Base-by-base conservation (phyloP, 2,888 invertebrate species). In the Drosophila buzzatii region DNA sequence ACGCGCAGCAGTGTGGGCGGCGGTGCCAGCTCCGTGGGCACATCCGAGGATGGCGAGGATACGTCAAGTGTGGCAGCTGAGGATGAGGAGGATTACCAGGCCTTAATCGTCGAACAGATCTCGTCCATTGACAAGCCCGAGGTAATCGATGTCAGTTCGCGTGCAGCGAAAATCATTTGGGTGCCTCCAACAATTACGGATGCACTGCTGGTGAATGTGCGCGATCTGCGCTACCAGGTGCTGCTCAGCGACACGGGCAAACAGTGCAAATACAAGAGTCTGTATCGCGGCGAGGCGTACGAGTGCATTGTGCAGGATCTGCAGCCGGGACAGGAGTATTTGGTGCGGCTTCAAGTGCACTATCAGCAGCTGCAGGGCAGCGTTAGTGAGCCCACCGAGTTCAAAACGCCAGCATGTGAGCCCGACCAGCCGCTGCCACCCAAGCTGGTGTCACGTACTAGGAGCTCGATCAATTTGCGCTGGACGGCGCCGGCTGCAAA, bases 241-340 rank as follows among this genome's bases (percentile, higher is more conserved):
- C 94, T 97, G 75, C 94, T 98, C 75, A 96, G 96, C 85, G 97
- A 96, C 91, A 95, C 95, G 84, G 95, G 95, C 69, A 95, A 96
- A 90, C 96, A 97, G 82, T 96, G 96, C 91, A 96, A 97, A 91
- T 97, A 97, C 93, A 97, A 97, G 94, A 96, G 96, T 73, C 96
- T 97, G 79, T 97, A 97, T 92, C 96, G 95, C 82, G 97, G 97
- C 53, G 94, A 95, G 78, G 96, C 96, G 37, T 94, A 96, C 66
- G 96, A 96, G 51, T 96, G 97, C 93, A 95, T 96, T 84, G 96
- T 98, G 74, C 96, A 97, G 92, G 97, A 98, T 93, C 94, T 98
- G 88, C 95, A 96, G 92, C 98, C 98, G 16, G 97, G 97, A n/a
- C 96, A 96, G 91, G 97, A 97, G 91, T 98, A 98, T 93, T 95